These are phyloP conservation scores for Caenorhabditis zanzibari DNA, from an alignment of 2,888 invertebrate species.

Conservation along the genomic window DNA sequence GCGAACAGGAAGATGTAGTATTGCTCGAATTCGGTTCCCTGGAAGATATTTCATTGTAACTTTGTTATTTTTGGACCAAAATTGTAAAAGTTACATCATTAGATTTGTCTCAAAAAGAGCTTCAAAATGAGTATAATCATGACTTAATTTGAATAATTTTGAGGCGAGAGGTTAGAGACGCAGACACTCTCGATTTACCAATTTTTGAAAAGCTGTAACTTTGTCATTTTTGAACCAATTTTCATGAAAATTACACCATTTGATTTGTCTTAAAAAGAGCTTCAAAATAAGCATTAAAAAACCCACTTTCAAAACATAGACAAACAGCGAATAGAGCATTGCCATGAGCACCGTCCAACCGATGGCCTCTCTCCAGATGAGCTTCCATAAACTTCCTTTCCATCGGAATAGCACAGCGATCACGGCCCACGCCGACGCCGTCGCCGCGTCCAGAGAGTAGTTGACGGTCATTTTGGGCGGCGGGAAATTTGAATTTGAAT, in stretches of 20 bases:
- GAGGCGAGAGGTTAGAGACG: too few relatives aligned
- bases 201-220: too few relatives aligned
- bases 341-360: conserved; percentile 57
- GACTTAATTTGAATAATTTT: neutral
- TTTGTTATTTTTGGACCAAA: neutral
- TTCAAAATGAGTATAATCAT: neutral
- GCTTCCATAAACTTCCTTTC: conserved; percentile 71
- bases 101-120: neutral
- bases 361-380: conserved; percentile 55
- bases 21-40: conserved; percentile 30
- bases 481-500: too few relatives aligned
- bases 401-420: conserved; percentile 49
- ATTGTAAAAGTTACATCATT: too few relatives aligned
- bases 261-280: neutral
- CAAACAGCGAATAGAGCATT: conserved; percentile 13
- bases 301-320: conserved; percentile 40
- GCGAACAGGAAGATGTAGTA: conserved; percentile 27
- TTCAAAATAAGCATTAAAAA: neutral
- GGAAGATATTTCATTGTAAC: neutral
- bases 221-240: too few relatives aligned
- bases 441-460: conserved; percentile 69
- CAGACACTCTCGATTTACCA: too few relatives aligned
- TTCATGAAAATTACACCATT: neutral
- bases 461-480: conserved; percentile 35
- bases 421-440: conserved; percentile 57